These are phyloP conservation scores for Petrocephalus sullivani DNA, from an alignment of 2,797 vertebrate species.

Conservation along the genomic window DNA sequence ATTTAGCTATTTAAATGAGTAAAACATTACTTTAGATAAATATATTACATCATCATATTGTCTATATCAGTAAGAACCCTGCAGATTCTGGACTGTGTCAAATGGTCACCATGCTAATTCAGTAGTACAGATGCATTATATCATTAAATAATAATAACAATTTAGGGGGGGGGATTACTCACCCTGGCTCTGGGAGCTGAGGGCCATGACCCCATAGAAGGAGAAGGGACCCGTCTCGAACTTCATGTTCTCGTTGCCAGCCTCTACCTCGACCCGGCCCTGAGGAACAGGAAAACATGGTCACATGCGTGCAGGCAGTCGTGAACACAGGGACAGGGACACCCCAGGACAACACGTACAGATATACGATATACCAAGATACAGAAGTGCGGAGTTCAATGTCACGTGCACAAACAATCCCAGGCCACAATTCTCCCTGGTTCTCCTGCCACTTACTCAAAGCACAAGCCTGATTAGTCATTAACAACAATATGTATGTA, in stretches of 20 bases:
- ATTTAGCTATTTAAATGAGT: background rate
- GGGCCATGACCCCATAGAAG: slow-evolving; percentile 87
- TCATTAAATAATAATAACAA: background rate
- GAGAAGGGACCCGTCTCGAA: slow-evolving; percentile 93
- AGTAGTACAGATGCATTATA: background rate
- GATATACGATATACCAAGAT: background rate
- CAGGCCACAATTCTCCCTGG: background rate
- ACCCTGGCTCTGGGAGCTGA: slow-evolving; percentile 59
- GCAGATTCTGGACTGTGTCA: background rate
- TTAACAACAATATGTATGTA: background rate
- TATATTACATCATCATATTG: background rate
- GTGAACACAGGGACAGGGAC: too few species aligned
- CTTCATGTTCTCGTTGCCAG: slow-evolving; percentile 93
- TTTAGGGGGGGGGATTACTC: slow-evolving; percentile 30
- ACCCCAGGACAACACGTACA: background rate
- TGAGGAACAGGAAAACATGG: slow-evolving; percentile 38
- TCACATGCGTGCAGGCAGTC: background rate
- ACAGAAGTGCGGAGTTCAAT: background rate
- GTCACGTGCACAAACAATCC: background rate
- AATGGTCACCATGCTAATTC: background rate
- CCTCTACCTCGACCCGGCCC: slow-evolving; percentile 94
- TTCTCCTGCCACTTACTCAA: background rate
- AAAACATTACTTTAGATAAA: background rate
- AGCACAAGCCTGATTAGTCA: background rate
- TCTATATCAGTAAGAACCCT: background rate